Conservation (phyloP, 2,888 invertebrate genomes). For the Timandra comae region DNA sequence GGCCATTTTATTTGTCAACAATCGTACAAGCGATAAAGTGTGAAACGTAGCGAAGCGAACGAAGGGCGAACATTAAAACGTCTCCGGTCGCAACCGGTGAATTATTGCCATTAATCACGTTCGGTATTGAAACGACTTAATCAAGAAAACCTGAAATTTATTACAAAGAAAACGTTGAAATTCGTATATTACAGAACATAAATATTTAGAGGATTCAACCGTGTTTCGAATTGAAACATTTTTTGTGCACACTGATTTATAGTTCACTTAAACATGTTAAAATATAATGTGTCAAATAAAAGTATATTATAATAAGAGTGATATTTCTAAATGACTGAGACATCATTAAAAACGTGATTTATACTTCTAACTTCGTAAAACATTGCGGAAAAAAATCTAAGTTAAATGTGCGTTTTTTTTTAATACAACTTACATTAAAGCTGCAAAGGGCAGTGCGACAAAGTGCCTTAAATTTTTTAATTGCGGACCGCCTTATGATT, state of each 20-base stretch:
- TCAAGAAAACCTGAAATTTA: conserved; percentile 23
- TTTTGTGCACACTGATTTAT: conserved; percentile 1
- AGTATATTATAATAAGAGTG: conserved; percentile 5
- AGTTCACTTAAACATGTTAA: background rate
- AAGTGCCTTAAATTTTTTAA: conserved; percentile 76
- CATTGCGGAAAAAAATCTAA: background rate
- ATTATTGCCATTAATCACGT: conserved; percentile 37
- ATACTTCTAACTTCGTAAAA: conserved; percentile 4
- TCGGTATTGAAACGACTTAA: conserved; percentile 32
- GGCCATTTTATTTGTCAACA: conserved; percentile 44
- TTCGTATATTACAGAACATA: conserved; percentile 6
- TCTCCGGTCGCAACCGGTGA: conserved; percentile 29
- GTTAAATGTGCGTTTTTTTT: background rate
- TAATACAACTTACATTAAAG: conserved; percentile 3
- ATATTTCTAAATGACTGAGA: conserved; percentile 17
- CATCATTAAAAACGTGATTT: conserved; percentile 25
- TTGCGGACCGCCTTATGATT: conserved; percentile 68
- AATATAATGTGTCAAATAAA: no score
- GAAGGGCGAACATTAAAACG: conserved; percentile 40
- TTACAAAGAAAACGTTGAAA: conserved; percentile 11
- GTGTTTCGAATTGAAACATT: background rate
- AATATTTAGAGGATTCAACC: conserved; percentile 19
- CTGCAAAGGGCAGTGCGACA: conserved; percentile 48
- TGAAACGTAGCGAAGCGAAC: conserved; percentile 38
- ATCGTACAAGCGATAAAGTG: conserved; percentile 38